Evolutionary conservation across 2,888 invertebrate species (phyloP), one percentile per base, ranked within the genome.

Genomic region (Tetropium fuscum): DNA sequence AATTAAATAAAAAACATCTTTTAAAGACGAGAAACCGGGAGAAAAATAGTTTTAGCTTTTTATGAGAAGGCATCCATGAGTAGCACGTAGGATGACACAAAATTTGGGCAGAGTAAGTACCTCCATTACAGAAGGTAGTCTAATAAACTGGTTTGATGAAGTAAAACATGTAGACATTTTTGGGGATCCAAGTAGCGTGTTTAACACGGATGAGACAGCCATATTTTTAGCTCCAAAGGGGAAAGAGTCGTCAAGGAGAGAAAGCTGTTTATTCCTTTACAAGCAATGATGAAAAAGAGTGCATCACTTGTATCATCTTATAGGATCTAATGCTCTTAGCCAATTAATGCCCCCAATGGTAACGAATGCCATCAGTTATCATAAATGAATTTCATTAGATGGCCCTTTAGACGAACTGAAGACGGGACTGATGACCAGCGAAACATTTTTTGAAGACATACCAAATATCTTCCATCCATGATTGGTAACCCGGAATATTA

Each of bases 61-160:
- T 68, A 54, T 76, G 57, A 67, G 69, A 45, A 65, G 77, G 49
- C 74, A 79, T 61, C 74, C 76, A 32, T 65, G 71, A 41, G 58
- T 80, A 3, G 51, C 70, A 5, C 36, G 67, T 60, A 25, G 56
- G 10, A 41, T 49, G 30, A 41, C 56, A 30, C 56, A 56, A 49
- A 49, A 48, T 56, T 49, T 49, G 32, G 20, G 25, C 19, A 49
- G 34, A 16, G 56, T 34, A 15, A 38, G 60, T 20, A 16, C 45
- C 1, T 44, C 53, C 10, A 53, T 60, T 20, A 53, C 32, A 25
- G 56, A 56, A 40, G 18, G 30, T 7, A 16, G 44, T 25, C 19
- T 60, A 3, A 45, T 19, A 44, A 45, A 47, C 13, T 56, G 56
- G 60, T 60, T 60, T 53, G 10, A 44, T 19, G 53, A 60, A 60